Base-by-base conservation (phyloP, 2,113 vertebrate species). In the Cinclus mexicanus region DNA sequence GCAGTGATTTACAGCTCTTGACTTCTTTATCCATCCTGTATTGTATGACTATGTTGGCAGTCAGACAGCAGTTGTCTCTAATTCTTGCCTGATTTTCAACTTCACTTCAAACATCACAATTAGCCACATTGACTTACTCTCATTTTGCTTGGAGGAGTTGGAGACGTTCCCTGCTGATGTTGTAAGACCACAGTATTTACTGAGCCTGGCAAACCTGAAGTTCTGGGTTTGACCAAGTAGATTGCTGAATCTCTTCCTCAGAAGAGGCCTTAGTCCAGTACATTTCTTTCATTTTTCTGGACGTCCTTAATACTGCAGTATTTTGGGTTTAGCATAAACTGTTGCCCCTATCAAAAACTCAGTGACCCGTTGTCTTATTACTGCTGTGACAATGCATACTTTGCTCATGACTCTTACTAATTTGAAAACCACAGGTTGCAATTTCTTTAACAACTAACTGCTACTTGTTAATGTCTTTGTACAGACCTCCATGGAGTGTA, bases 371-470 rank as follows among this genome's bases (percentile, higher is more conserved):
- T 81, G 60, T 70, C 71, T 81, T 70, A 49, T 90, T 94, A 25
- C 68, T 83, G 56, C 92, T 83, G 64, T 84, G 83, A 78, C 80
- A 74, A 49, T 53, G 68, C 41, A 17, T 89, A 46, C 57, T 86
- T 91, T 92, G 79, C 79, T 94, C 80, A 82, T 89, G 94, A 93
- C 83, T 93, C 88, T 78, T 88, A 96, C 53, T 94, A 82, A 96
- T 96, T 87, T 95, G 88, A 97, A 97, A 96, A 97, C 90, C 92
- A 90, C 93, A 84, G 95, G 93, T 87, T 97, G 92, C 90, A 89
- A 65, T 96, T 96, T 96, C 80, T 85, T 84, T 79, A 92, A 90
- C 83, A 94, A 81, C 83, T 90, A 70, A 94, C 85, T 96, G 93
- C 94, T 95, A 95, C 90, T 96, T 95, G 91, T 94, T 96, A 94